Conservation (phyloP, 2,797 vertebrate species). For the Peromyscus attwateri region DNA sequence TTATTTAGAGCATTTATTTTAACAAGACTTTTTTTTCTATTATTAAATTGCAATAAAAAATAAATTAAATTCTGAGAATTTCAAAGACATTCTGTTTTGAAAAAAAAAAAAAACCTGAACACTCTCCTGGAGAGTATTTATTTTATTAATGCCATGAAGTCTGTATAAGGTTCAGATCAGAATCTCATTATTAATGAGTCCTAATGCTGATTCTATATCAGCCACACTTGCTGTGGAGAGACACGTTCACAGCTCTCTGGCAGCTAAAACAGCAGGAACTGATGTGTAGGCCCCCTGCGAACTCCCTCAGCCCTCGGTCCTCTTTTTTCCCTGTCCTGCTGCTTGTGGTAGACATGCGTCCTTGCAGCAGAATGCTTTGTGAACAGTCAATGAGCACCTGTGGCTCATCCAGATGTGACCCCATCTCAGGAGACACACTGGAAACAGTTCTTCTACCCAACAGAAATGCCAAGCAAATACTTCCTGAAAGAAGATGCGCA, state of each 20-base stretch:
- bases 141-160: constrained; percentile 33
- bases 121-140: constrained; percentile 30
- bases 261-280: neutral
- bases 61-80: constrained; percentile 72
- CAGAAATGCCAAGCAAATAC: too few relatives aligned
- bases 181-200: neutral
- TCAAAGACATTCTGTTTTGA: constrained; percentile 63
- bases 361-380: rapidly evolving
- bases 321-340: neutral
- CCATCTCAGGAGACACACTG: too few relatives aligned
- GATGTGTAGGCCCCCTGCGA: rapidly evolving
- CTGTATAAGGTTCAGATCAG: neutral
- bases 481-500: neutral
- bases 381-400: neutral
- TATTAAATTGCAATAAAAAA: constrained; percentile 77
- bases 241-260: neutral
- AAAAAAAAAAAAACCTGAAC: neutral
- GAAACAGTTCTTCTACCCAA: neutral
- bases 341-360: neutral
- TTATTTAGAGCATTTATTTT: constrained; percentile 81
- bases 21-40: constrained; percentile 75
- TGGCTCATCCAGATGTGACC: neutral
- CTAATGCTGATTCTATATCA: neutral
- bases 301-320: neutral
- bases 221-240: neutral